These are phyloP conservation scores for Podargus strigoides DNA, from an alignment of 2,797 vertebrate species.

Conservation along the genomic window DNA sequence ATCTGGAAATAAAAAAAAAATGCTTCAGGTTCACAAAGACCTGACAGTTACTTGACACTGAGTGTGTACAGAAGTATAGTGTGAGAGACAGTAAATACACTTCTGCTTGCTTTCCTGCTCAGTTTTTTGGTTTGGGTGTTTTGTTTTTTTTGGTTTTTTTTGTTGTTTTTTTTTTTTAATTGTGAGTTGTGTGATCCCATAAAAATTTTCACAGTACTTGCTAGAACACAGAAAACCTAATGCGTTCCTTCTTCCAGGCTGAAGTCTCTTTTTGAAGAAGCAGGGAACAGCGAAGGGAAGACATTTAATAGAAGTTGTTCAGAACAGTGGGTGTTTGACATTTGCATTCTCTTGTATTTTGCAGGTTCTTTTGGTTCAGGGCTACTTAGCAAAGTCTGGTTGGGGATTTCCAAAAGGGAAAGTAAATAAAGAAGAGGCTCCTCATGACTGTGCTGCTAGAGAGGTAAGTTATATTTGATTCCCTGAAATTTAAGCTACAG, in stretches of 20 bases:
- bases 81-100: not conserved
- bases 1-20: not conserved
- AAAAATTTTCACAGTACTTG: fast-evolving
- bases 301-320: not conserved
- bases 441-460: conserved; percentile 94
- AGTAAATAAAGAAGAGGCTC: conserved; percentile 96
- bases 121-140: not conserved
- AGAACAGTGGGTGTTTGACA: not conserved
- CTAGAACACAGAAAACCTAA: not conserved
- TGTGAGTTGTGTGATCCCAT: not conserved
- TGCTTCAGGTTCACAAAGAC: not conserved
- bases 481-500: not conserved
- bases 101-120: not conserved
- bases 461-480: conserved; percentile 78
- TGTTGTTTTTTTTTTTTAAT: not conserved
- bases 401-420: conserved; percentile 99
- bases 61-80: not conserved
- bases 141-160: too few relatives aligned
- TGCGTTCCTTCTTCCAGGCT: not conserved
- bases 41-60: not conserved
- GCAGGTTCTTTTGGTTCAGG: conserved; percentile 93
- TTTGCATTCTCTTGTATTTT: not conserved
- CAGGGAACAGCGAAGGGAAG: not conserved
- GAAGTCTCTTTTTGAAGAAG: not conserved
- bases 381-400: conserved; percentile 95